Base-by-base conservation (phyloP, 2,113 vertebrate genomes). In the Oreotrochilus melanogaster region DNA sequence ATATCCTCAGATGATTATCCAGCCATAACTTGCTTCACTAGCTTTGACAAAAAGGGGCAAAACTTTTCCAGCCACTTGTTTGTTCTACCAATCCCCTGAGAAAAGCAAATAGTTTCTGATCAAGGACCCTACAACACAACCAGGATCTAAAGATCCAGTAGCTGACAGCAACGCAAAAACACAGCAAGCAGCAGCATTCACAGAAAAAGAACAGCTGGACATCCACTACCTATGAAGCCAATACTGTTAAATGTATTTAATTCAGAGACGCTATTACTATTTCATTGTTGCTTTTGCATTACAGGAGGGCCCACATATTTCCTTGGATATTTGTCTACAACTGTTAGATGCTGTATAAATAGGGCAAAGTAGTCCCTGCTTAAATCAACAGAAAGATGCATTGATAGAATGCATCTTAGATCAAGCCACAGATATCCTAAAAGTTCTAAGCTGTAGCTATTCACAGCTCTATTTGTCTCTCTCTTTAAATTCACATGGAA, bases 311-410 rank as follows among this genome's bases (percentile, higher is more conserved):
- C 22, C 23, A 14, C 28, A 35, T 78, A 74, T 72, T 78, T 89
- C 84, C 74, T 61, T 22, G 53, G 94, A 82, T 62, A 73, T 60
- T 42, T 88, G 33, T 73, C 33, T 75, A 66, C 37, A 82, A 13
- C n/a, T 87, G 25, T 72, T 76, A 62, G 62, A 31, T 12, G 6
- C 17, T 86, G 48, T 47, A 54, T 75, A 70, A 78, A 58, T 48
- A 91, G 53, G 11, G 78, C 53, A 90, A 94, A 21, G 60, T 58
- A n/a, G 21, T 89, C 62, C n/a, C 70, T 58, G 45, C 11, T 90
- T 88, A 92, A 93, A 82, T 37, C 56, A 96, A 83, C 43, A 78
- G 62, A 93, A 88, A 67, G 35, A 25, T 67, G 28, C 25, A 92
- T 92, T 42, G 18, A 64, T 9, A 86, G 60, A 78, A 72, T 90